Evolutionary conservation across 1,140 invertebrate species (phyloP), one percentile per base, ranked within the genome.

Genomic region (Dinothrombium tinctorium): DNA sequence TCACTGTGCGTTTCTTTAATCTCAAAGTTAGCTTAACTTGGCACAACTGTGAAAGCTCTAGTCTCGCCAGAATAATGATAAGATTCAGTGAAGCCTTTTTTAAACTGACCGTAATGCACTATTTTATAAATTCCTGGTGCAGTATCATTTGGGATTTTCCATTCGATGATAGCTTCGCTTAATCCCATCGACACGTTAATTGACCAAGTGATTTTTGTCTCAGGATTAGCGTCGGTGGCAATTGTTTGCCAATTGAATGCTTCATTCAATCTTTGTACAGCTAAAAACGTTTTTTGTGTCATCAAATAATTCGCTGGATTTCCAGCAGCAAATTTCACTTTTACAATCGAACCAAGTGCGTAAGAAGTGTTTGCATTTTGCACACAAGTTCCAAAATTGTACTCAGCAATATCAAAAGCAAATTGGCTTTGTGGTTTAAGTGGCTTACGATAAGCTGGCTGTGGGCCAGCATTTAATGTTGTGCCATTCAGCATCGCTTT

Each of bases 201-300:
- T 29, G 59, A 59, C 78, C 77, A 83, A 41, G 66, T 62, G 53
- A 76, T 76, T 56, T 82, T 58, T 4, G 82, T 90, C 56, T 82
- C 75, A 80, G 80, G 86, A 51, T 74, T 70, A 17, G 72, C 73
- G 54, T 90, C 82, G 0, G 75, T 83, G 12, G 76, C 76, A 2
- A 79, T 60, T 2, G 71, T 56, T 36, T 59, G 58, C 79, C 79
- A 87, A 4, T 23, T 37, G 3, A 46, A 24, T 32, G 69, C 60
- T 23, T 40, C 33, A 15, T 37, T 26, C 6, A 33, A 36, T 33
- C 59, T 65, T 57, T 84, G 76, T 7, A 84, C 65, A 0, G 67
- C 64, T 7, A 76, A 59, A 56, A 74, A 84, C 19, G 70, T 71
- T 11, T 64, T 66, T 28, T 73, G 77, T 41, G 73, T 69, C 56